Base-by-base conservation (phyloP, 2,797 vertebrate species). In the Hemibagrus guttatus region DNA sequence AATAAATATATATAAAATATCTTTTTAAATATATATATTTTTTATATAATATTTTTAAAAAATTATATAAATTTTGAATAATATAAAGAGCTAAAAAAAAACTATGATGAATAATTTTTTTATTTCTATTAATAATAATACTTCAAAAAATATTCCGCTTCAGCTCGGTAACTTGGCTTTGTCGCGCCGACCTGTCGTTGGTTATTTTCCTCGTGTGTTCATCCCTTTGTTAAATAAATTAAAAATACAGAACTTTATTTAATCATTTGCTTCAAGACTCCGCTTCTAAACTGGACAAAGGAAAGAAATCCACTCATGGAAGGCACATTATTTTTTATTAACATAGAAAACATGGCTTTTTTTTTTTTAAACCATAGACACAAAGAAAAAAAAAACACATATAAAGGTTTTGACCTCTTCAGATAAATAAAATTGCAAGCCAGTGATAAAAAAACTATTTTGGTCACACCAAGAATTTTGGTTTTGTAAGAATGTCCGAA, bases 391-490 rank as follows among this genome's bases (percentile, higher is more conserved):
- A 79, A 88, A 86, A 88, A 23, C 85, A 58, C 90, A 90, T 63
- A 91, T 78, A 89, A 88, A 90, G 72, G 72, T 39, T 88, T 88
- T 87, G 87, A 80, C 31, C 56, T 85, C 88, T 91, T 54, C 85
- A 91, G 92, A 94, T 95, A 95, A 95, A 94, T 95, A 94, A 93
- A 92, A 92, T 80, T 9, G 31, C 58, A 86, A 74, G 61, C 52
- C 78, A 85, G 90, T 35, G 8, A 5, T 0, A 79, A 35, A 66
- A 88, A 84, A 21, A 42, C 68, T 26, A 5, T 42, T 66, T 83
- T n/a, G 84, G 74, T 71, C 64, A 71, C n/a, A 6, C 23, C 6
- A n/a, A 76, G 64, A 72, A 68, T 86, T 61, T 72, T 13, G 19
- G 85, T 49, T 39, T 59, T 66, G 63, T n/a, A 31, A 52, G n/a